Conservation (phyloP, 2,113 vertebrate genomes). For the Hipposideros armiger region DNA sequence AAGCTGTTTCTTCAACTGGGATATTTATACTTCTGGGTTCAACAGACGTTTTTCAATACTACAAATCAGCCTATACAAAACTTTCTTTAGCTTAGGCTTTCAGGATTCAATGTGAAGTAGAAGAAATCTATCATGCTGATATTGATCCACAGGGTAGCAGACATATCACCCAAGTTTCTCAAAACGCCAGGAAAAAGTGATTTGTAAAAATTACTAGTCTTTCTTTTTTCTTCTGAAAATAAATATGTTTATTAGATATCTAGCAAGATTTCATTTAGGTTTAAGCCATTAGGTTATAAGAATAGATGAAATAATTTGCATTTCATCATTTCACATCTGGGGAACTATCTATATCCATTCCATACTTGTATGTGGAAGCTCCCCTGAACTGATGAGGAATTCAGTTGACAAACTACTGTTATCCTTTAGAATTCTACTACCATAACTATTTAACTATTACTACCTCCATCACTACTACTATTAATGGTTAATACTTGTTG, state of each 20-base stretch:
- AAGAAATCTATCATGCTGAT: not conserved
- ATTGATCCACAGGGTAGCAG: not conserved
- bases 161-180: not conserved
- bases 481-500: not conserved
- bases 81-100: not conserved
- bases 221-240: not conserved
- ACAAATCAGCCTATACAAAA: not conserved
- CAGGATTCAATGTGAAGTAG: not conserved
- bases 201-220: not conserved
- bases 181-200: constrained; percentile 23
- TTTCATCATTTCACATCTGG: not conserved
- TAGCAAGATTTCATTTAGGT: not conserved
- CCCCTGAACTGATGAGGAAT: not conserved
- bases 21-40: not conserved
- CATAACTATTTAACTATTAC: not conserved
- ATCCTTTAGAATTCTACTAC: not conserved
- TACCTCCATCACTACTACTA: no score
- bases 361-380: not conserved
- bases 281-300: not conserved
- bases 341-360: not conserved
- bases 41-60: not conserved
- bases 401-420: not conserved
- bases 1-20: not conserved
- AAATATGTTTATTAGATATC: not conserved
- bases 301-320: not conserved